Base-by-base conservation (phyloP, 1,140 invertebrate genomes). In the Procambarus clarkii region DNA sequence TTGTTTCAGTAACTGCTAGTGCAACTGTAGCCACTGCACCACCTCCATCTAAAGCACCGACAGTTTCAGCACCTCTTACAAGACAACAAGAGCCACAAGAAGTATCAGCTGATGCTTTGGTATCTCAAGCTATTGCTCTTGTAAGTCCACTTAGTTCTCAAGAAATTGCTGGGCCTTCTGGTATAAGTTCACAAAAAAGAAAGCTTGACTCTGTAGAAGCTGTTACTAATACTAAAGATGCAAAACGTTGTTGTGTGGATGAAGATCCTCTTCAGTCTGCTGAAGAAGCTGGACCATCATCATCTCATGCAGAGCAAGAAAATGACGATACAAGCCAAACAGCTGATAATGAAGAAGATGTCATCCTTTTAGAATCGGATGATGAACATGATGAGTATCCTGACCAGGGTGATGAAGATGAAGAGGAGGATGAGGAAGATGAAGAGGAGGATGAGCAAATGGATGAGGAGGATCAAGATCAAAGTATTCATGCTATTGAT, bases 301-400 rank as follows among this genome's bases (percentile, higher is more conserved):
- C 84, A 50, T 81, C 91, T 34, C 93, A 92, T 91, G 69, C 80
- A 21, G 91, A 74, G 24, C 64, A 74, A 60, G 60, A 78, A 34
- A 79, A 58, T 74, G 92, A 86, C 79, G 91, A 71, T 24, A 69
- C 81, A 24, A 91, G 80, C 90, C 81, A 92, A n/a, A 92, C 92
- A 60, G 93, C 92, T 69, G 93, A 93, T 34, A 93, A 94, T 83
- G 92, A 92, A 69, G 85, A 87, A 7, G 93, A 93, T 91, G 93
- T 93, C 1, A 92, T 94, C 77, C 88, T 94, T 7, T 92, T 94
- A 58, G 93, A 93, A 34, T 93, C 93, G 44, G 93, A 94, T 92
- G 93, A 93, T 50, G 93, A 93, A 48, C 92, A 93, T 60, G 86
- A 77, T 44, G 60, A 91, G 46, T 88, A 71, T 76, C 91, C 71